These are phyloP conservation scores for Andinoacara biseriatus DNA, from an alignment of 2,113 vertebrate species.

Conservation along the genomic window DNA sequence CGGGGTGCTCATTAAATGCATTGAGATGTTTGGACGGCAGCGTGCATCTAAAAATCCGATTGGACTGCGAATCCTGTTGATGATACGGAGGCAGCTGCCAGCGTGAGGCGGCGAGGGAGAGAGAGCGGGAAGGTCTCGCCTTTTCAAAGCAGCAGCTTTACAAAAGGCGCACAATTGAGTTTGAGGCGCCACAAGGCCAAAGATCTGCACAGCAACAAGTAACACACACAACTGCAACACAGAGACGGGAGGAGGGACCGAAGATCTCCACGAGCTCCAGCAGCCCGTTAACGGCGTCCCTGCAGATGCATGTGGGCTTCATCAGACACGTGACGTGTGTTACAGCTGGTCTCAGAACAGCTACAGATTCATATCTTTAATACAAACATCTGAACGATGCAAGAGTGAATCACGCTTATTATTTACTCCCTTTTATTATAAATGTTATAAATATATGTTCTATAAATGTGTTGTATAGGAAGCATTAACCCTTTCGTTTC, in stretches of 20 bases:
- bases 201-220: conserved; percentile 48
- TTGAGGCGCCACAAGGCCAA: conserved; percentile 69
- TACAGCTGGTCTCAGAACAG: background rate
- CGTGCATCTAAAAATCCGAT: conserved; percentile 19
- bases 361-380: background rate
- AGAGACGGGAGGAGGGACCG: conserved; percentile 2
- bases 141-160: conserved; percentile 63
- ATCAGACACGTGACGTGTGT: background rate
- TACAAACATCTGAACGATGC: background rate
- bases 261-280: conserved; percentile 59
- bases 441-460: no score
- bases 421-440: background rate
- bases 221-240: background rate
- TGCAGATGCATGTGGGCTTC: background rate
- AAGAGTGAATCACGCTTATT: background rate
- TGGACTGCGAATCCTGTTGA: conserved; percentile 19
- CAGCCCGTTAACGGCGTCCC: conserved; percentile 63
- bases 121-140: conserved; percentile 41
- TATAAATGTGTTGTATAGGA: no score
- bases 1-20: background rate
- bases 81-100: conserved; percentile 10
- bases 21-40: conserved; percentile 4
- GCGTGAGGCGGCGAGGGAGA: background rate
- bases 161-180: conserved; percentile 62
- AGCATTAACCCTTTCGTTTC: no score